phyloP scores from a whole-genome alignment of 2,888 invertebrate genomes.

The Dyspetes luteomarginatus region DNA sequence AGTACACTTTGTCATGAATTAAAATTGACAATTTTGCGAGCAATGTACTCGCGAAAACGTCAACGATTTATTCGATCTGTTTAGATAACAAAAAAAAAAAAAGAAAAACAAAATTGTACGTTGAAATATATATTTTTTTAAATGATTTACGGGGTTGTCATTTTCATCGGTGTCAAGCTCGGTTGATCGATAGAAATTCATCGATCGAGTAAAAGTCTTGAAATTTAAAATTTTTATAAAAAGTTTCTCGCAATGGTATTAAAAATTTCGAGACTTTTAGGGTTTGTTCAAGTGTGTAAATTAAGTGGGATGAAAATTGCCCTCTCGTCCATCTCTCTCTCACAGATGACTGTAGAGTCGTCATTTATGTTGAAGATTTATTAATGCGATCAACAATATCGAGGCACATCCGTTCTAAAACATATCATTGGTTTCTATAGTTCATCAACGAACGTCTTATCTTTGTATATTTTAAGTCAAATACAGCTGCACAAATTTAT shows the following conservation, averaged over 20 bases:
- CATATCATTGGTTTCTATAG: too few species aligned
- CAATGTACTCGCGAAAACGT: neutral
- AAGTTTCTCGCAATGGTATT: neutral
- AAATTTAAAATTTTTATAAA: neutral
- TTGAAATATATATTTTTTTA: too few species aligned
- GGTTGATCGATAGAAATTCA: neutral
- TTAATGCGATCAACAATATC: too few species aligned
- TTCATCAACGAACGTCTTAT: too few species aligned
- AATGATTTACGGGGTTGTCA: too few species aligned
- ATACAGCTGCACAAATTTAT: constrained; percentile 9
- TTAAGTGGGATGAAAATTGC: too few species aligned
- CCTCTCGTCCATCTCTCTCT: too few species aligned
- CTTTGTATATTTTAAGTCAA: too few species aligned
- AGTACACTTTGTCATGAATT: neutral
- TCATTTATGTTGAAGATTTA: too few species aligned
- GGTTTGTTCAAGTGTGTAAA: too few species aligned
- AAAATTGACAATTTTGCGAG: constrained; percentile 12
- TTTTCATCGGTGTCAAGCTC: neutral
- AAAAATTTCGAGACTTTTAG: neutral
- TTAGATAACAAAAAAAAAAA: constrained; percentile 2
- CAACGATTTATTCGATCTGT: constrained; percentile 13
- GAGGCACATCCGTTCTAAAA: too few species aligned
- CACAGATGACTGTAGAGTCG: too few species aligned
- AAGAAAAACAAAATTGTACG: neutral
- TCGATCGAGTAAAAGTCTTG: neutral